Evolutionary conservation across 2,113 vertebrate genomes (phyloP), one percentile per base, ranked within the genome.

Genomic region (Myotis yumanensis): DNA sequence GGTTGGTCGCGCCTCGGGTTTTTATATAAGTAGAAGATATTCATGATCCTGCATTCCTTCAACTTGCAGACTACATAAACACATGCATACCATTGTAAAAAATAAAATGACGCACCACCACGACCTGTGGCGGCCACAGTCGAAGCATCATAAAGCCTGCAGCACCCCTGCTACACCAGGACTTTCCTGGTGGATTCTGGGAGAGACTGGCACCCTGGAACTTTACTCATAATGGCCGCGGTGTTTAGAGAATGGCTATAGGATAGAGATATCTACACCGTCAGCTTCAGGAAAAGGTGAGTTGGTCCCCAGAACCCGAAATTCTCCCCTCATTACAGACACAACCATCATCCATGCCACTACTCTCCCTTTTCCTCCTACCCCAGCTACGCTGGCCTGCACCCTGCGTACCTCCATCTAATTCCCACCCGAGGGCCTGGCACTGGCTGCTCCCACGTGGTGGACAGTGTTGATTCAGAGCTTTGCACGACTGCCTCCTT

Each of bases 361-460:
- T 9, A 22, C 40, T 40, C 28, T 28, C 48, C 17, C 7, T 5
- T 18, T 28, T 59, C 43, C 57, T 73, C n/a, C 28, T 0, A 7
- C 28, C 17, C 40, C 52, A 40, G 32, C 16, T 75, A 80, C 0
- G 1, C 59, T 15, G 6, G 1, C 30, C 48, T 86, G 43, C 5
- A 25, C 2, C 57, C 0, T 2, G 62, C 12, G 2, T 4, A 62
- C 59, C 23, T 35, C 28, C 43, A 1, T 11, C 22, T 52, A 15
- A 66, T 18, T 64, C 46, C n/a, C 15, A 16, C 14, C 54, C 0
- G 0, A 46, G 68, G 62, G 12, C 54, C 71, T 54, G 37, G 59
- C 22, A 51, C 15, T 7, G 51, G 14, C 16, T 46, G 1, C n/a
- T 77, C 37, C 43, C 7, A 46, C 22, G 11, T 11, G 16, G 2